Conservation (phyloP, 2,113 vertebrate genomes). For the Catharus minimus region DNA sequence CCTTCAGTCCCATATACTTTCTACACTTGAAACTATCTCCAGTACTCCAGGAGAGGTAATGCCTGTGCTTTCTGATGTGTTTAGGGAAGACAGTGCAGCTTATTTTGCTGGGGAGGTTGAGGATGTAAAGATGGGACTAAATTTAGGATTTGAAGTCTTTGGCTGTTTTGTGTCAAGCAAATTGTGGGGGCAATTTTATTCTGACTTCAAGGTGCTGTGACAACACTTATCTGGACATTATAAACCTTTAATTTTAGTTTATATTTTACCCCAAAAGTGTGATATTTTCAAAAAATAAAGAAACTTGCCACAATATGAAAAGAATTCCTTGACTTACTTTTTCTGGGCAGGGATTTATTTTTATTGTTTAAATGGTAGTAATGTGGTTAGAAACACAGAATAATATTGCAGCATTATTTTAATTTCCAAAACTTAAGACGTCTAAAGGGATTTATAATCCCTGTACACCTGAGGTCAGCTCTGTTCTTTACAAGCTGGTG, state of each 20-base stretch:
- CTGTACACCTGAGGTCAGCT: neutral
- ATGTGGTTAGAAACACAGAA: neutral
- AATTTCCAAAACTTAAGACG: neutral
- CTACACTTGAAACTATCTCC: neutral
- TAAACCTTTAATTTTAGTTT: neutral
- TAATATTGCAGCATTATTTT: neutral
- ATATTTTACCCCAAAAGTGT: neutral
- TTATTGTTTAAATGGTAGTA: neutral
- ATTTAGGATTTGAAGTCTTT: neutral
- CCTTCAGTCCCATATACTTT: neutral
- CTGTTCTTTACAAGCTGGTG: neutral
- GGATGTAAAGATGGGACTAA: neutral
- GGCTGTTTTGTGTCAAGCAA: neutral
- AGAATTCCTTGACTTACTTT: neutral
- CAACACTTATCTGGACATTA: neutral
- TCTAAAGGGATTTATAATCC: neutral
- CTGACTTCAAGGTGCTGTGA: neutral
- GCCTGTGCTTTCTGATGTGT: neutral
- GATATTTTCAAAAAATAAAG: neutral
- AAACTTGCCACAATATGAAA: accelerated
- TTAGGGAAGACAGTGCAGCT: neutral
- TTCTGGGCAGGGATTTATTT: neutral
- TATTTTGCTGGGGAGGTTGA: neutral
- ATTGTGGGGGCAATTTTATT: neutral
- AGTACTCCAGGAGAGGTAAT: neutral